Evolutionary conservation across 2,888 invertebrate species (phyloP), one percentile per base, ranked within the genome.

Genomic region (Trachelus stipa): DNA sequence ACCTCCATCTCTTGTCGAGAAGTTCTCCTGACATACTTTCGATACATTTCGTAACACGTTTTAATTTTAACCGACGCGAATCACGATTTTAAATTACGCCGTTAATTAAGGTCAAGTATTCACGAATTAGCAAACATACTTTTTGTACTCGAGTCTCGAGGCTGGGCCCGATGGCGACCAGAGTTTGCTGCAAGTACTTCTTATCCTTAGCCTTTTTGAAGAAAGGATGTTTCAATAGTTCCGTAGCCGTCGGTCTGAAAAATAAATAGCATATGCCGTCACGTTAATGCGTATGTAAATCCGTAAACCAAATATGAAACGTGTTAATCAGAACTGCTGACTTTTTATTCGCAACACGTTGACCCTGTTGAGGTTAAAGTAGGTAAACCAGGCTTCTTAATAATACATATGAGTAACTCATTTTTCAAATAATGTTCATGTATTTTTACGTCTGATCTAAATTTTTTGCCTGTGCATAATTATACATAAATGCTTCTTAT

Each of bases 161-260:
- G 89, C 96, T 97, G 76, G 98, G 97, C 0, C 97, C 97, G 80
- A 96, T 95, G 11, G 96, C 95, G 68, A 98, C 95, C 84, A 98
- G 92, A 1, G 97, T 97, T 90, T 97, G 96, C 81, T 96, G 96
- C 71, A 98, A 92, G 92, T 97, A 97, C 89, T 96, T 97, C 89
- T 96, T 96, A 90, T 98, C 98, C 92, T 99, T 99, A 12, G 98
- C 97, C 92, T 99, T 99, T 91, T 97, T 98, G 92, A 99, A 99
- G 92, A 99, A 99, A 3, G 98, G 97, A 92, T 99, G 98, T 92
- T 99, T 99, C 78, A 99, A 92, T 75, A 99, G 93, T 91, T 99
- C 99, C 68, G 97, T 96, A 31, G 99, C 99, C 0, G 98, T 97
- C 11, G 99, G 99, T 86, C 96, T 93, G 81, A 74, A 88, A 89